Percentiles rank a stretch among this genome's conserved stretches.
These are phyloP conservation scores for Hucho hucho DNA, from an alignment of 2,113 vertebrate genomes.

Conservation along the genomic window DNA sequence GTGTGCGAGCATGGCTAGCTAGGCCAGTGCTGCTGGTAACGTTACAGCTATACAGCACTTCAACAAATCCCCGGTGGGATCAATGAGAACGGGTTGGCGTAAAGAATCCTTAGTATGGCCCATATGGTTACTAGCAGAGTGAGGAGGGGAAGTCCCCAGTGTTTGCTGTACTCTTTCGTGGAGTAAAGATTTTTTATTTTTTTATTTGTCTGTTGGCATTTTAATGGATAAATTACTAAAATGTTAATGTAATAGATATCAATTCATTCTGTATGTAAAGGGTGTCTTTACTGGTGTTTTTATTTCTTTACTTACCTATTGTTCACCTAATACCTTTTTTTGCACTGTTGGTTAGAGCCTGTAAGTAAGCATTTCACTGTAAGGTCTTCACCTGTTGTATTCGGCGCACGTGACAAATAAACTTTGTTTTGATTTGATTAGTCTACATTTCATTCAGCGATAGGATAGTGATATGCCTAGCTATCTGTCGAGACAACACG, in stretches of 20 bases:
- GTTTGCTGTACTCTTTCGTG: conserved; percentile 61
- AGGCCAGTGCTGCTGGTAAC: conserved; percentile 70
- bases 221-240: too few species aligned
- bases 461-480: conserved; percentile 13
- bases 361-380: too few species aligned
- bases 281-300: too few species aligned
- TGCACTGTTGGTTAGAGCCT: too few species aligned
- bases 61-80: conserved; percentile 70
- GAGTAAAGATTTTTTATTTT: conserved; percentile 47
- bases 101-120: conserved; percentile 72
- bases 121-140: conserved; percentile 71
- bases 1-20: conserved; percentile 18
- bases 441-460: conserved; percentile 55
- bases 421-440: too few species aligned
- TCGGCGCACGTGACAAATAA: too few species aligned
- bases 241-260: conserved; percentile 14
- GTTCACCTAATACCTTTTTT: too few species aligned
- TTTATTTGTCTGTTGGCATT: too few species aligned
- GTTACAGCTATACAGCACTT: conserved; percentile 66
- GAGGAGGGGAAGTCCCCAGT: conserved; percentile 50
- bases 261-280: conserved; percentile 50
- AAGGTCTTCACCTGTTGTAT: too few species aligned
- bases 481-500: conserved; percentile 63
- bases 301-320: too few species aligned
- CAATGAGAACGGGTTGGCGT: conserved; percentile 67